phyloP scores from a whole-genome alignment of 2,113 vertebrate species.

The Stegastes partitus region DNA sequence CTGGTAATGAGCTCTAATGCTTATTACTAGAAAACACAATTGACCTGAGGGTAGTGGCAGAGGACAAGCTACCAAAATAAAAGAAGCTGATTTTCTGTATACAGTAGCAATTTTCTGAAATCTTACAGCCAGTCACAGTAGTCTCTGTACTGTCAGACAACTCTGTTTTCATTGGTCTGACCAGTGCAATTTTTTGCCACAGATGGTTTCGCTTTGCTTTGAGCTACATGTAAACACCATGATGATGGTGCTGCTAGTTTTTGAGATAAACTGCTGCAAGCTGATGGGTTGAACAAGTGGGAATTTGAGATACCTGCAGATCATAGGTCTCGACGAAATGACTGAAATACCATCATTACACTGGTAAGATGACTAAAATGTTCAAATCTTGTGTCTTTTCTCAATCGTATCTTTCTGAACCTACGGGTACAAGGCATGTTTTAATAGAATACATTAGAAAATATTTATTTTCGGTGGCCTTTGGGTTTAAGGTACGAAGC shows the following conservation, averaged over 20 bases:
- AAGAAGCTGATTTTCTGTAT: not conserved
- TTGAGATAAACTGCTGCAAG: not conserved
- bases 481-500: too few relatives aligned
- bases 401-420: too few relatives aligned
- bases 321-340: too few relatives aligned
- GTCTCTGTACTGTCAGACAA: not conserved
- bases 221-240: not conserved
- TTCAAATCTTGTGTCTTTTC: too few relatives aligned
- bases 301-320: not conserved
- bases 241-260: not conserved
- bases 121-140: not conserved
- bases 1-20: slow-evolving; percentile 51
- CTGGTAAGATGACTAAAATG: too few relatives aligned
- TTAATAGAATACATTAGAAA: too few relatives aligned
- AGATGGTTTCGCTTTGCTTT: not conserved
- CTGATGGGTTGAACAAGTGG: not conserved
- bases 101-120: not conserved
- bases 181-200: not conserved
- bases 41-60: slow-evolving; percentile 14
- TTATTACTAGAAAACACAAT: slow-evolving; percentile 38
- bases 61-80: slow-evolving; percentile 16
- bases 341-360: too few relatives aligned
- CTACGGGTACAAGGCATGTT: too few relatives aligned
- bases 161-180: not conserved
- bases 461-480: too few relatives aligned